Percentiles rank a stretch among this genome's conserved stretches.
phyloP scores from a whole-genome alignment of 1,140 invertebrate species.

The Mamestra configurata region DNA sequence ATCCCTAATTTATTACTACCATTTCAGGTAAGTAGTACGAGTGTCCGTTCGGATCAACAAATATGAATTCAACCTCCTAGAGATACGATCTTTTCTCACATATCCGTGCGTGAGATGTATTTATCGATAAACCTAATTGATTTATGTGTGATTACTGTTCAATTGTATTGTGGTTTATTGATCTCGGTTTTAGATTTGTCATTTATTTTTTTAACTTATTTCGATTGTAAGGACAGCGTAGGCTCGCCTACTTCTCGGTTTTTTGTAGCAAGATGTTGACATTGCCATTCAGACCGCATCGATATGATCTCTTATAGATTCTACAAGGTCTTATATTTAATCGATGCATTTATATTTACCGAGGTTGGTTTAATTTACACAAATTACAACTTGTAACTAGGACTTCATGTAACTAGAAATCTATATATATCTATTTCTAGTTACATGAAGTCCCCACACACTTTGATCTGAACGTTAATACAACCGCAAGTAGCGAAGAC shows the following conservation, averaged over 20 bases:
- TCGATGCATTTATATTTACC: background rate
- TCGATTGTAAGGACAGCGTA: slow-evolving; percentile 30
- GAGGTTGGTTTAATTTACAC: background rate
- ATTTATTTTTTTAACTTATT: slow-evolving; percentile 44
- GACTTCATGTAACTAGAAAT: too few species aligned
- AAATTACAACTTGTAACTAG: slow-evolving; percentile 14
- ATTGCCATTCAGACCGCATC: slow-evolving; percentile 11
- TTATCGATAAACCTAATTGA: slow-evolving; percentile 64
- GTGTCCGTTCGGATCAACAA: slow-evolving; percentile 59
- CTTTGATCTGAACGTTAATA: background rate
- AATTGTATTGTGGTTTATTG: slow-evolving; percentile 68
- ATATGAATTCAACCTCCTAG: slow-evolving; percentile 57
- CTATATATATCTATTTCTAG: background rate
- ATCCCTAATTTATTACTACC: slow-evolving; percentile 66
- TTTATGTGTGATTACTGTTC: slow-evolving; percentile 64
- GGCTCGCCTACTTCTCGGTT: slow-evolving; percentile 28
- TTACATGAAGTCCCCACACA: background rate
- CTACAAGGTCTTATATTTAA: slow-evolving; percentile 35
- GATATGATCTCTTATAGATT: background rate
- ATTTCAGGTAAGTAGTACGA: slow-evolving; percentile 67
- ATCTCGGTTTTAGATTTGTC: slow-evolving; percentile 67
- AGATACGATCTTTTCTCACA: slow-evolving; percentile 64
- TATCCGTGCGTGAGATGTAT: slow-evolving; percentile 48
- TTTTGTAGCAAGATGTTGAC: slow-evolving; percentile 21
- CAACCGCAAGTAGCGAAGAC: background rate